Evolutionary conservation across 2,888 invertebrate genomes (phyloP), one percentile per base, ranked within the genome.

Genomic region (Dinocampus coccinellae): DNA sequence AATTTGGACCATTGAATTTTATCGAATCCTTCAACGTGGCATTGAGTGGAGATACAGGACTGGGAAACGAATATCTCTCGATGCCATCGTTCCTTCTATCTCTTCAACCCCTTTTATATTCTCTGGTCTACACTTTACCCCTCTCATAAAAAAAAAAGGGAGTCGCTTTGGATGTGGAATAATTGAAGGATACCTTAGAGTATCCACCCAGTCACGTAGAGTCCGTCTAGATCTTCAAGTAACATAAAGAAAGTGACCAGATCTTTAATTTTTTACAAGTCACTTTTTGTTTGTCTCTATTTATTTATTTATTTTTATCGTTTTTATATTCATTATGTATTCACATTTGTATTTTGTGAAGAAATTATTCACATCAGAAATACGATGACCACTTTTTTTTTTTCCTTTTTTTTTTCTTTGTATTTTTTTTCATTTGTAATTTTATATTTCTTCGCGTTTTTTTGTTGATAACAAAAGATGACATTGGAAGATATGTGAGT

Each of bases 1-100:
- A 75, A 72, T 77, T 75, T 73, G 61, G 72, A 24, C 70, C 73
- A 72, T 73, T 73, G 68, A 75, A 72, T 73, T 70, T 77, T 74
- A 70, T 77, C 76, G 29, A 70, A 75, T 78, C 76, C 75, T 75
- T 72, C 20, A 57, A 57, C 36, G 26, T 39, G 52, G 47, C 75
- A 74, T 47, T 73, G 73, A 63, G 65, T 72, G 52, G 76, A 78
- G 69, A 53, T 39, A 57, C 47, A 22, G 58, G 47, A 67, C 67
- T 70, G 42, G 24, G 42, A 26, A 52, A 65, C 33, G 53, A 53
- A 65, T 65, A 53, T 55, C 36, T 65, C 26, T 72, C 61, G 69
- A 39, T 71, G 62, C 52, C 75, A 65, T 33, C 26, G 36, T 60
- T 63, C 53, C 22, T 60, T 36, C 58, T 71, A 61, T 55, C 36